A percentile compares a stretch with the other conserved stretches of the same genome.
Conservation (phyloP, 2,113 vertebrate genomes). For the Oceanites oceanicus region DNA sequence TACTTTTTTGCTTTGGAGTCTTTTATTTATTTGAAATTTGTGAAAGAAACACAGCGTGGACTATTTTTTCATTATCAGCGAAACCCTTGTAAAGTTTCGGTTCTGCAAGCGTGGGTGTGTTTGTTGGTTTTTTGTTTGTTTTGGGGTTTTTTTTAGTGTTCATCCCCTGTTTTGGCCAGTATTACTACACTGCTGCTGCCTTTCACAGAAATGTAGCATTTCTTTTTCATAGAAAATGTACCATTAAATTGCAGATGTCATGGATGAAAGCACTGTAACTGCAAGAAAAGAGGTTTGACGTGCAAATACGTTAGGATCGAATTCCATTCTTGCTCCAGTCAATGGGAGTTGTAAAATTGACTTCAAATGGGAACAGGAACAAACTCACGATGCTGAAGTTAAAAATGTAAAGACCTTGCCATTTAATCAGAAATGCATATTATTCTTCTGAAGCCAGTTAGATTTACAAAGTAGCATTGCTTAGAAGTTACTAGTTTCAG, state of each 20-base stretch:
- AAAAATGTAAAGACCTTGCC: neutral
- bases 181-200: neutral
- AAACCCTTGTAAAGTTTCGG: neutral
- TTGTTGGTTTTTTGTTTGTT: no score
- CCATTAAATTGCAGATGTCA: conserved; percentile 44
- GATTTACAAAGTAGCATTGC: neutral
- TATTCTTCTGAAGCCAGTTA: neutral
- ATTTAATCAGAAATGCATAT: neutral
- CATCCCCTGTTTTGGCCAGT: neutral
- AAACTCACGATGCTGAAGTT: neutral
- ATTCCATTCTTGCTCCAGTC: conserved; percentile 21
- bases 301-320: conserved; percentile 28
- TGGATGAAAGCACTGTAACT: neutral
- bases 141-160: neutral
- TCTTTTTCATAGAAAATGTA: conserved; percentile 26
- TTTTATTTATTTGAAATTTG: neutral
- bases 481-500: neutral
- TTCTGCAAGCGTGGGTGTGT: neutral
- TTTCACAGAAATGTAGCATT: neutral
- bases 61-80: neutral
- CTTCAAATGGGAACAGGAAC: neutral
- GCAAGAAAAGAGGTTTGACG: conserved; percentile 20
- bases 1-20: neutral
- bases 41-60: neutral
- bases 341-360: neutral